Evolutionary conservation across 2,797 vertebrate species (phyloP).

Genomic region (Urocyon cinereoargenteus): DNA sequence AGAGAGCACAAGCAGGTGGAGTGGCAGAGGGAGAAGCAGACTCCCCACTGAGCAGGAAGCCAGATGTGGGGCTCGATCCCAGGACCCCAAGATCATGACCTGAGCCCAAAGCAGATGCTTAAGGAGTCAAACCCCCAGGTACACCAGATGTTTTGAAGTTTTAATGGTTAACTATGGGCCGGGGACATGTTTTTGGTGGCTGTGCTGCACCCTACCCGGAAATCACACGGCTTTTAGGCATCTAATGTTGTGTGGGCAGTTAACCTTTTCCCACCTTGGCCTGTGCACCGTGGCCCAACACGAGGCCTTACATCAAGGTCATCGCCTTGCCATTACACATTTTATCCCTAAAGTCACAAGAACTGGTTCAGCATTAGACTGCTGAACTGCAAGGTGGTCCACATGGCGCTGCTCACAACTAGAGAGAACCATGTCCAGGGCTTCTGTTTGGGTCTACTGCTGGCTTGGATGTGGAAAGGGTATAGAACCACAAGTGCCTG

Average conservation of each 20-base stretch:
- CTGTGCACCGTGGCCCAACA: neutral
- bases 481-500: rapidly evolving
- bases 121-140: no score
- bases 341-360: rapidly evolving
- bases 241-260: neutral
- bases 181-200: neutral
- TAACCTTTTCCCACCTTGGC: no score
- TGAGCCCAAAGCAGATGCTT: no score
- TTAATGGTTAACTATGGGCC: no score
- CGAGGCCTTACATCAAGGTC: neutral
- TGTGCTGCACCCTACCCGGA: neutral
- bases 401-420: neutral
- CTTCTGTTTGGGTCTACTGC: no score
- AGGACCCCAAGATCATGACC: no score
- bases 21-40: no score
- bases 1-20: no score
- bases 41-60: no score
- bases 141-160: neutral
- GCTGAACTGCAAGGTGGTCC: no score
- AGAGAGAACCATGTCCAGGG: rapidly evolving
- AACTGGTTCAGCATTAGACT: no score
- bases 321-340: rapidly evolving
- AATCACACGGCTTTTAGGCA: neutral
- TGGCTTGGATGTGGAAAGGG: neutral
- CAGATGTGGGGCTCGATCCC: no score